A percentile compares a stretch with the other conserved stretches of the same genome.
Conservation (phyloP, 2,888 invertebrate species). For the Harpalus rubripes region DNA sequence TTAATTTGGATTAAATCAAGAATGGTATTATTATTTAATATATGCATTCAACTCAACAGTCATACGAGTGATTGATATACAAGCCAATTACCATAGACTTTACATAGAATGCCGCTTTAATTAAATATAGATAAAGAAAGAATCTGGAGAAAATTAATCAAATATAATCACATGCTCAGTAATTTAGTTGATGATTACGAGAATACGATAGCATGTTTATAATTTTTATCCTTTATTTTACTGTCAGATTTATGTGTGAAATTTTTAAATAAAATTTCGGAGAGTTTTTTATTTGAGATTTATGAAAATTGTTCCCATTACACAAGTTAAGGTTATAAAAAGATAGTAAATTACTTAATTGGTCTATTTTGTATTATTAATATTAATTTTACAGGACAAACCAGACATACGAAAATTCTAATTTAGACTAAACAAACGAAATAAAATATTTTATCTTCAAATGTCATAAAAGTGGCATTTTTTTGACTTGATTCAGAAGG, state of each 20-base stretch:
- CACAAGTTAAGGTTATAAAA: neutral
- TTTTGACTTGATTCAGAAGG: too few species aligned
- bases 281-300: neutral
- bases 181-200: slow-evolving; percentile 32
- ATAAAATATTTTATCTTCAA: too few species aligned
- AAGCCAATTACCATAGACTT: slow-evolving; percentile 49
- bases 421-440: too few species aligned
- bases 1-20: slow-evolving; percentile 59
- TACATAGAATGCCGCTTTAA: slow-evolving; percentile 40
- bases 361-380: too few species aligned
- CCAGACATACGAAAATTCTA: too few species aligned
- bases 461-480: too few species aligned
- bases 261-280: neutral
- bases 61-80: slow-evolving; percentile 59
- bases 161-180: slow-evolving; percentile 47
- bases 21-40: slow-evolving; percentile 59
- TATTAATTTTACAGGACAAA: too few species aligned
- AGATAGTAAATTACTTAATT: too few species aligned
- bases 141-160: slow-evolving; percentile 42
- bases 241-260: slow-evolving; percentile 27
- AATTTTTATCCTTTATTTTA: slow-evolving; percentile 50
- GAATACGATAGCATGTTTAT: slow-evolving; percentile 44
- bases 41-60: slow-evolving; percentile 45
- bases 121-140: slow-evolving; percentile 60
- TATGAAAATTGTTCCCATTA: neutral